phyloP scores from a whole-genome alignment of 2,797 vertebrate species.

The Mus minutoides region DNA sequence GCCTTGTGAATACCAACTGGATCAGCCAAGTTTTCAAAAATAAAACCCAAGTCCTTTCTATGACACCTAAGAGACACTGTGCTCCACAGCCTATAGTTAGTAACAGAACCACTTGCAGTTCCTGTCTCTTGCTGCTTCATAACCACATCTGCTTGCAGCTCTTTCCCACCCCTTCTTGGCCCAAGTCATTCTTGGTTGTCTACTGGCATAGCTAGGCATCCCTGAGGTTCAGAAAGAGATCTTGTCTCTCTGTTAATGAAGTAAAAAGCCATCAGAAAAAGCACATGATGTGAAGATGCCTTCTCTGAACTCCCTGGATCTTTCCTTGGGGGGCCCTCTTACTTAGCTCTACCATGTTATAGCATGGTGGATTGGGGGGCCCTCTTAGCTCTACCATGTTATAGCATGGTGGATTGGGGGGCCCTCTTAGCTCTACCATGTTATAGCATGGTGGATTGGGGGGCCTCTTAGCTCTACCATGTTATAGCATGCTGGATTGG shows the following conservation, averaged over 20 bases:
- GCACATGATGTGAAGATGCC: not conserved
- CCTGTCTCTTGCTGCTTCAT: not conserved
- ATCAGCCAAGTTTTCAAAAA: not conserved
- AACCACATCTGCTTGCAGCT: not conserved
- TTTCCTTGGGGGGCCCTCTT: not conserved
- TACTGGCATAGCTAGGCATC: not conserved
- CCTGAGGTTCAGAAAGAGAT: not conserved
- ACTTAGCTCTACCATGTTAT: not conserved
- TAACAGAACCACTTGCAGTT: not conserved
- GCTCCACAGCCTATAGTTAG: not conserved
- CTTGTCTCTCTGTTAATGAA: too few species aligned
- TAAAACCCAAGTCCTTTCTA: not conserved
- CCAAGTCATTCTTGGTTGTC: not conserved
- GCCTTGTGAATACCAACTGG: not conserved
- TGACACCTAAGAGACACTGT: not conserved
- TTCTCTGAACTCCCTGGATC: not conserved
- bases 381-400: too few species aligned
- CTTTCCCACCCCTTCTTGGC: not conserved
- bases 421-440: too few species aligned
- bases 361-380: not conserved
- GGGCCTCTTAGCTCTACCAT: too few species aligned
- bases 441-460: too few species aligned
- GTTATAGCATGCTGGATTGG: too few species aligned
- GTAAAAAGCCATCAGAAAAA: not conserved
- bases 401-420: too few species aligned